A percentile compares a stretch with the other conserved stretches of the same genome.
Conservation (phyloP, 2,888 invertebrate species). For the Chymomyza fuscimana region DNA sequence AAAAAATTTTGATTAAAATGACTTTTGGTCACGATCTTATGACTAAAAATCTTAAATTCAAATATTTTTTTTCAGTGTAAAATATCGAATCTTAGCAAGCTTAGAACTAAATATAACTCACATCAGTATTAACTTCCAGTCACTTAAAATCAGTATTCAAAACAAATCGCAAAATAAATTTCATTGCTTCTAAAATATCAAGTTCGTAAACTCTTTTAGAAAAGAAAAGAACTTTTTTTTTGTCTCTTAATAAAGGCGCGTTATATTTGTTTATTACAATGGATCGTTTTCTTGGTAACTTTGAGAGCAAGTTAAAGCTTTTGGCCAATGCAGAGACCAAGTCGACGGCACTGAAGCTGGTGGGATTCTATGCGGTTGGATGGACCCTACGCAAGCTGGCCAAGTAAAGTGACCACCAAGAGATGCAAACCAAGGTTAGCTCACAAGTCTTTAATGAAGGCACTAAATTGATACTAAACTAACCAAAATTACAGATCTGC, state of each 20-base stretch:
- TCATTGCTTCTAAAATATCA: background rate
- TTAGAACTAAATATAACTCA: background rate
- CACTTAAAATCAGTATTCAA: too few relatives aligned
- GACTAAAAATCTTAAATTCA: too few relatives aligned
- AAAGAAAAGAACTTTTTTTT: constrained; percentile 2
- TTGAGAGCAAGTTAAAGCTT: constrained; percentile 37
- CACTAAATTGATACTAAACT: background rate
- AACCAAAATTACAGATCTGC: background rate
- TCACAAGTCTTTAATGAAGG: background rate
- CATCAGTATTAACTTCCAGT: background rate
- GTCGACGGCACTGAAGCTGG: constrained; percentile 54
- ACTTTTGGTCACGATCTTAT: too few relatives aligned
- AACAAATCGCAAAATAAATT: background rate
- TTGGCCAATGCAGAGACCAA: constrained; percentile 46
- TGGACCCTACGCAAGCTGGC: constrained; percentile 60
- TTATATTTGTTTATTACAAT: constrained; percentile 21
- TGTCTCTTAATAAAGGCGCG: background rate
- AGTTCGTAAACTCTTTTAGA: background rate
- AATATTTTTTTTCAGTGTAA: too few relatives aligned
- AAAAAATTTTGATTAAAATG: too few relatives aligned
- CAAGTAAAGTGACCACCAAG: constrained; percentile 32
- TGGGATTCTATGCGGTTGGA: constrained; percentile 63
- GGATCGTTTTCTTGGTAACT: constrained; percentile 52
- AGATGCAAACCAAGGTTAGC: background rate
- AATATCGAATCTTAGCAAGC: too few relatives aligned